Evolutionary conservation across 2,113 vertebrate genomes (phyloP).

Genomic region (Callithrix jacchus): DNA sequence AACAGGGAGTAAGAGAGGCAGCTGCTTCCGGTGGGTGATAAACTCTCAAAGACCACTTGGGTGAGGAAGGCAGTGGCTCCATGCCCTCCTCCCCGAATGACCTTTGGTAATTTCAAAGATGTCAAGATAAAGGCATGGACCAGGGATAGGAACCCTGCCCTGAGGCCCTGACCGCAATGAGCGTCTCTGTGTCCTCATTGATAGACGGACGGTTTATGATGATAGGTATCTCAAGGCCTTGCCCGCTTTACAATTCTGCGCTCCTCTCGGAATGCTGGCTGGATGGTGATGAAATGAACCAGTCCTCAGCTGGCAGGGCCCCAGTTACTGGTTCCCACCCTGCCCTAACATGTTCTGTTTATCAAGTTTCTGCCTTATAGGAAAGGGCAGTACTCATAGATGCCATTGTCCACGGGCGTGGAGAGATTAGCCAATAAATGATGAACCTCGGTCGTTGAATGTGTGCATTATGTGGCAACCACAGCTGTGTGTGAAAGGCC

Average conservation of each 20-base stretch:
- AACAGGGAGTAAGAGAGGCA: not conserved
- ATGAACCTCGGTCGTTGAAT: not conserved
- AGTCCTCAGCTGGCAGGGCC: not conserved
- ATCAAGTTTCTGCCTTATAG: not conserved
- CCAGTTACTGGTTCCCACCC: not conserved
- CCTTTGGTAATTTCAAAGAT: not conserved
- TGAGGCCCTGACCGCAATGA: not conserved
- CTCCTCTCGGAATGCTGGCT: not conserved
- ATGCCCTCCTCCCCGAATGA: not conserved
- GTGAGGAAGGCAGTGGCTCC: not conserved
- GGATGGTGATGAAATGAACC: not conserved
- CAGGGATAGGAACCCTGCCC: not conserved
- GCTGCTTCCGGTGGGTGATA: not conserved
- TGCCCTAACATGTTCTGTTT: not conserved
- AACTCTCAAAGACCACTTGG: not conserved
- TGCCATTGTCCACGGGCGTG: not conserved
- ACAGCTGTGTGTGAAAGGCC: not conserved
- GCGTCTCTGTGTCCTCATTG: not conserved
- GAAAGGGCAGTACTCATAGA: not conserved
- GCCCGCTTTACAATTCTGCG: not conserved
- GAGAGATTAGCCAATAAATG: not conserved
- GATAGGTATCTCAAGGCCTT: accelerated
- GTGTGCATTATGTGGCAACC: not conserved
- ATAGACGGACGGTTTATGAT: not conserved
- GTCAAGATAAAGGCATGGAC: accelerated